Evolutionary conservation across 2,888 invertebrate species (phyloP), one percentile per base, ranked within the genome.

Genomic region (Apodemia mormo): DNA sequence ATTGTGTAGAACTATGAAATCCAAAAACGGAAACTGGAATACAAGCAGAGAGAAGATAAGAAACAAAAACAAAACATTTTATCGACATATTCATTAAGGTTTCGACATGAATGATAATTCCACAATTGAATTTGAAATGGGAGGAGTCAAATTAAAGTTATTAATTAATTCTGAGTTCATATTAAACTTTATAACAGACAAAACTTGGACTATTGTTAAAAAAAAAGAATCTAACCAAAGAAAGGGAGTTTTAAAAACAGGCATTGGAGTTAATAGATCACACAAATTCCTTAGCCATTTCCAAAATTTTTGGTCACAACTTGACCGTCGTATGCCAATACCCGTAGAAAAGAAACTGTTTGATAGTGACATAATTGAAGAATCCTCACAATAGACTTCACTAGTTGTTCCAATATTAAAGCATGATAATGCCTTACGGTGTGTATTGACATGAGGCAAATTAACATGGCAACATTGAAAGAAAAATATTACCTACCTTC

Each of bases 401-500:
- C 79, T 78, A 0, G 65, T 77, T 3, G 78, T 79, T 0, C 77
- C 78, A 0, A 66, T 78, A 12, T 40, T 80, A 0, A 80, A 80
- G 66, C 72, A 69, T 0, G 69, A 75, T 45, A 77, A 76, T 0
- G 79, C 78, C 0, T 1, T 81, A 1, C 72, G 80, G 0, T 80
- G 0, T 81, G 80, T 68, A 70, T 80, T 0, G 79, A 80, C 52
- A 80, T 79, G 79, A 29, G 74, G 78, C 82, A 83, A 43, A 79
- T 79, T 0, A 80, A 80, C 68, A 1, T 1, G 2, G 79, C 79
- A 0, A 80, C 79, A 0, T 7, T 71, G 1, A 43, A 78, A 2
- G 80, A 81, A 70, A 81, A 80, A 3, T 78, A 80, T 30, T 79
- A 78, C 2, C 61, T 80, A 40, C 78, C 79, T 0, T 68, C 70